Conservation (phyloP, 2,888 invertebrate genomes). For the Patella caerulea region DNA sequence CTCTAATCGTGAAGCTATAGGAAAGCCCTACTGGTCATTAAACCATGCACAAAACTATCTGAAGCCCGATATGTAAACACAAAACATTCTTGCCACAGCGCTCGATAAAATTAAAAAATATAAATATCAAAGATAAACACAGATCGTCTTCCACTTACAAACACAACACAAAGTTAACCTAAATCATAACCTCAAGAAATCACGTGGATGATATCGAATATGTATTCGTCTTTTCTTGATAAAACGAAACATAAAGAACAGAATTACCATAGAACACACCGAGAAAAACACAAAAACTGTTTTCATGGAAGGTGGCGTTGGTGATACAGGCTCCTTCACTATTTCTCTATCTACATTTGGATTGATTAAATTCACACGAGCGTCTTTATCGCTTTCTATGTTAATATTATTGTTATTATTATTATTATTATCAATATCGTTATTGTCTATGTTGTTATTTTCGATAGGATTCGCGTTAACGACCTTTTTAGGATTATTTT, state of each 20-base stretch:
- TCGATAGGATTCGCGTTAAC: constrained; percentile 12
- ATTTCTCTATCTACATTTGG: background rate
- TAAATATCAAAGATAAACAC: background rate
- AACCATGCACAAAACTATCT: no score
- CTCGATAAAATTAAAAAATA: background rate
- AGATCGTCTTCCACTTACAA: background rate
- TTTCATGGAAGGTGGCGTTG: constrained; percentile 31
- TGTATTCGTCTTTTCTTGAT: constrained; percentile 55
- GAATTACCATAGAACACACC: constrained; percentile 44
- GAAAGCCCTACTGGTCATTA: no score
- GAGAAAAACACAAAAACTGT: constrained; percentile 44
- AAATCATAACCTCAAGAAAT: constrained; percentile 34
- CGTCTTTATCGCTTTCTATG: constrained; percentile 11
- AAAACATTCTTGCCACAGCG: no score
- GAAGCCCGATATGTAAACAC: no score
- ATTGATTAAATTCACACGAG: background rate
- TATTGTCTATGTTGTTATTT: constrained; percentile 21
- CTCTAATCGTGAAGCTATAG: no score
- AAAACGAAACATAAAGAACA: constrained; percentile 58
- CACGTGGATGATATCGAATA: constrained; percentile 45
- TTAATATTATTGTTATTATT: constrained; percentile 23
- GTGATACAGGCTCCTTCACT: constrained; percentile 1
- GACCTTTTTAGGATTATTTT: constrained; percentile 36
- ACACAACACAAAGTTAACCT: background rate
- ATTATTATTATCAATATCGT: constrained; percentile 19